Conservation (phyloP, 2,797 vertebrate genomes). For the Aeoliscus strigatus region DNA sequence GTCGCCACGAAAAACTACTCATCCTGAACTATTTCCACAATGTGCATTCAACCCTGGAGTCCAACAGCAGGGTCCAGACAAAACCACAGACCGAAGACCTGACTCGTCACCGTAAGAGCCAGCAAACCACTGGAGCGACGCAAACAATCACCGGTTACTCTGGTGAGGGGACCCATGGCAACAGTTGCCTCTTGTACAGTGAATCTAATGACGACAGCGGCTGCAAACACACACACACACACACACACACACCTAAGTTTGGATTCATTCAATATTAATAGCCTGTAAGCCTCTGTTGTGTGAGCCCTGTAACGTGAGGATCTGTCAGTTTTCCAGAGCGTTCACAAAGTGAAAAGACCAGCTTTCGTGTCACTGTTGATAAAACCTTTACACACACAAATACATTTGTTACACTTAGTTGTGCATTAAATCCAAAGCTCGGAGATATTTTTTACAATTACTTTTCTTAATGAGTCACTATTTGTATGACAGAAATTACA, state of each 20-base stretch:
- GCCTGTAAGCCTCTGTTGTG: slow-evolving; percentile 48
- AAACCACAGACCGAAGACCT: slow-evolving; percentile 16
- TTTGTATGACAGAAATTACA: slow-evolving; percentile 8
- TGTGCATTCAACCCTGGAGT: slow-evolving; percentile 32
- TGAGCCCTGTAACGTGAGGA: slow-evolving; percentile 65
- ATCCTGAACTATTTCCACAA: slow-evolving; percentile 20
- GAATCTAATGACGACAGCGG: slow-evolving; percentile 55
- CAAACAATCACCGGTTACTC: slow-evolving; percentile 67
- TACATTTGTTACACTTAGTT: too few species aligned
- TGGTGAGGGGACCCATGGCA: slow-evolving; percentile 70
- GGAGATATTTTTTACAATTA: neutral
- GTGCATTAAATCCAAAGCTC: neutral
- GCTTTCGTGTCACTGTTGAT: too few species aligned
- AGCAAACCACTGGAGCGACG: slow-evolving; percentile 29
- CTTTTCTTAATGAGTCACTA: neutral
- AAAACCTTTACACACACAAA: too few species aligned
- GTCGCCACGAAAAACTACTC: slow-evolving; percentile 22
- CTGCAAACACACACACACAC: slow-evolving; percentile 38
- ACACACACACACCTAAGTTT: slow-evolving; percentile 41
- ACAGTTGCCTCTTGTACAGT: slow-evolving; percentile 52
- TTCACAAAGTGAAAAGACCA: slow-evolving; percentile 40
- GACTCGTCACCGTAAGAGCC: slow-evolving; percentile 9
- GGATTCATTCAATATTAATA: slow-evolving; percentile 71
- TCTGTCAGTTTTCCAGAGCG: slow-evolving; percentile 38
- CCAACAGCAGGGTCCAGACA: slow-evolving; percentile 13